Base-by-base conservation (phyloP, 2,888 invertebrate species). In the Drosophila mulleri region DNA sequence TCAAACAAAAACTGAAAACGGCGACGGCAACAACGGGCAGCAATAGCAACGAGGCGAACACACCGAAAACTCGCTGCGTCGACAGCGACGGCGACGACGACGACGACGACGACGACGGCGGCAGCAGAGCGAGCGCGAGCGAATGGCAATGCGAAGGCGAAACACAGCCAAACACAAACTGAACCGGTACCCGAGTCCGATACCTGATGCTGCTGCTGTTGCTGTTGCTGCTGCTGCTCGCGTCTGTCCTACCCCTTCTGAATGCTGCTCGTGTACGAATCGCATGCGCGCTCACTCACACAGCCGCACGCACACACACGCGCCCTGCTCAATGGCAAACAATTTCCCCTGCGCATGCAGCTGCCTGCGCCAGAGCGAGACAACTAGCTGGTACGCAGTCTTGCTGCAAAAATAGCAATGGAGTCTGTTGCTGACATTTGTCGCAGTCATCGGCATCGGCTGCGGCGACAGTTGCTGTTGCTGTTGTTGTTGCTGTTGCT, bases 381-480 rank as follows among this genome's bases (percentile, higher is more conserved):
- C 66, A 73, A 82, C 83, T 58, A 74, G 73, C 68, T 71, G 37
- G n/a, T 52, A 11, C 44, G 35, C 39, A 18, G 62, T 48, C 62
- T 56, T 39, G 63, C 57, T 58, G 80, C 75, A 72, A 72, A 80
- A 84, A 85, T 85, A 81, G 91, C 90, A 91, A 91, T 91, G 91
- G 91, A 91, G 92, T 91, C 90, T 91, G 91, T 86, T 91, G 84
- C 82, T 90, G 91, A 88, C 89, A 84, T 86, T 88, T 88, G 81
- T 77, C 76, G 83, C 70, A 75, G 75, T 68, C 64, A 72, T 75
- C 80, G 72, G 75, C 71, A 29, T 29, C 29, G 29, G 29, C 29
- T 58, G 74, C 79, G 57, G 74, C 83, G 73, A 80, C 73, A 72
- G 64, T 80, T 68, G 57, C 39, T 44, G 57, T 32, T 67, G 50